These are phyloP conservation scores for Myotis daubentonii DNA, from an alignment of 2,797 vertebrate genomes.

Conservation along the genomic window DNA sequence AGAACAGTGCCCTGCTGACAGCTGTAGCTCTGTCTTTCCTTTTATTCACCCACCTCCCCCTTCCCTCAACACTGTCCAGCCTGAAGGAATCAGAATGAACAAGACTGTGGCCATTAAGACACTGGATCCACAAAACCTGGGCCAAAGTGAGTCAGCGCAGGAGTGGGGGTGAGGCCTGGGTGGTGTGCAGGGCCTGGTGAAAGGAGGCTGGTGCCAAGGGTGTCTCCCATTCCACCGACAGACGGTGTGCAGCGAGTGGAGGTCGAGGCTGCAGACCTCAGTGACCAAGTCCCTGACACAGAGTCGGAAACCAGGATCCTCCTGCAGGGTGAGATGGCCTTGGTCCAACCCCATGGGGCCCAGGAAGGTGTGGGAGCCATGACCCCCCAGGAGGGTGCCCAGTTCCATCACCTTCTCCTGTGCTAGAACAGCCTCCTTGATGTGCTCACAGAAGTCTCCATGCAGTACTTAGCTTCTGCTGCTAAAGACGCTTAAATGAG, in stretches of 20 bases:
- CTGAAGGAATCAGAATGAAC: slow-evolving; percentile 91
- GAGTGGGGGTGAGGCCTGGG: not conserved
- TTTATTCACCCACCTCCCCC: not conserved
- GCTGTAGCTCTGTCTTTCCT: not conserved
- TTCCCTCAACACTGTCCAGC: slow-evolving; percentile 76
- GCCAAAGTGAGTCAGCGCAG: slow-evolving; percentile 74
- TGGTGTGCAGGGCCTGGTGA: rapidly evolving
- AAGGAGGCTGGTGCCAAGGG: slow-evolving; percentile 2
- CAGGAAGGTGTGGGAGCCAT: not conserved
- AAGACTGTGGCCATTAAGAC: slow-evolving; percentile 86
- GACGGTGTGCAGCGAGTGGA: slow-evolving; percentile 86
- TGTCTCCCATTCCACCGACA: not conserved
- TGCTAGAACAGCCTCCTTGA: too few relatives aligned
- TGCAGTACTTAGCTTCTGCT: not conserved
- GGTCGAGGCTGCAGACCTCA: slow-evolving; percentile 80
- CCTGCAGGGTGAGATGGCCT: slow-evolving; percentile 88
- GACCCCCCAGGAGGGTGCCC: rapidly evolving
- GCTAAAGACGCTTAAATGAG: not conserved
- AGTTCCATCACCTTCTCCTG: not conserved
- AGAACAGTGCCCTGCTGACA: not conserved
- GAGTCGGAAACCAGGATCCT: slow-evolving; percentile 89
- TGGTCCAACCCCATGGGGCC: not conserved
- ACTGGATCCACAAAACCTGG: slow-evolving; percentile 85
- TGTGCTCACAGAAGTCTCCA: not conserved
- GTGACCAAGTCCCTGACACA: slow-evolving; percentile 91